Conservation (phyloP, 2,797 vertebrate species). For the Meriones psammophilus region DNA sequence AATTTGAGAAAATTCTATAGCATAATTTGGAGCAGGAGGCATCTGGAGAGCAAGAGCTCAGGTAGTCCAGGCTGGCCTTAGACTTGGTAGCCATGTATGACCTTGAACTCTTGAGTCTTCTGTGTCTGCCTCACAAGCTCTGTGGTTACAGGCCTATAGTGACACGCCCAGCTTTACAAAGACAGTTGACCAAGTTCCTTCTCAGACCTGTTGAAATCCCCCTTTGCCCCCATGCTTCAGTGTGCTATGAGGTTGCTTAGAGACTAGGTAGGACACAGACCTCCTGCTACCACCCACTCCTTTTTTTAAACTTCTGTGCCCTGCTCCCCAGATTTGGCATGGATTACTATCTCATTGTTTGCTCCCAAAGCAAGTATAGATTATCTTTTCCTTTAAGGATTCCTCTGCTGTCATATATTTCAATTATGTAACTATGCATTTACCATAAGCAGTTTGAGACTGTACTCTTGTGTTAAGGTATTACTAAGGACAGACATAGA, state of each 20-base stretch:
- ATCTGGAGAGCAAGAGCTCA: background rate
- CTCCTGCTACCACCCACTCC: background rate
- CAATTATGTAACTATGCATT: background rate
- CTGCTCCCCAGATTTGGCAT: background rate
- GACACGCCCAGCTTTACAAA: background rate
- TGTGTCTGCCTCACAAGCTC: background rate
- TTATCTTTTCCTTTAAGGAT: conserved; percentile 11
- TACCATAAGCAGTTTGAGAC: conserved; percentile 13
- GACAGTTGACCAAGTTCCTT: background rate
- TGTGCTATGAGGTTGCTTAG: conserved; percentile 11
- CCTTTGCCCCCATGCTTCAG: conserved; percentile 15
- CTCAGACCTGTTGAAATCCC: background rate
- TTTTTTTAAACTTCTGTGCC: background rate
- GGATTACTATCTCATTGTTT: background rate
- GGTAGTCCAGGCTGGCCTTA: background rate
- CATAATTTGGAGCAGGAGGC: no score
- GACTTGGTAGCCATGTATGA: background rate
- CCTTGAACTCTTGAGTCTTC: no score
- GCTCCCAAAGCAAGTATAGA: conserved; percentile 1
- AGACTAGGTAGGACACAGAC: conserved; percentile 1
- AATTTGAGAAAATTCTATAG: conserved; percentile 34
- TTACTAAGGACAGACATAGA: conserved; percentile 1
- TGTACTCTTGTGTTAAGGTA: conserved; percentile 25
- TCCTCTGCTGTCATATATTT: conserved; percentile 19
- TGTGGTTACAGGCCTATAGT: background rate